Base-by-base conservation (phyloP, 1,140 invertebrate genomes). In the Ceratosolen solmsi region DNA sequence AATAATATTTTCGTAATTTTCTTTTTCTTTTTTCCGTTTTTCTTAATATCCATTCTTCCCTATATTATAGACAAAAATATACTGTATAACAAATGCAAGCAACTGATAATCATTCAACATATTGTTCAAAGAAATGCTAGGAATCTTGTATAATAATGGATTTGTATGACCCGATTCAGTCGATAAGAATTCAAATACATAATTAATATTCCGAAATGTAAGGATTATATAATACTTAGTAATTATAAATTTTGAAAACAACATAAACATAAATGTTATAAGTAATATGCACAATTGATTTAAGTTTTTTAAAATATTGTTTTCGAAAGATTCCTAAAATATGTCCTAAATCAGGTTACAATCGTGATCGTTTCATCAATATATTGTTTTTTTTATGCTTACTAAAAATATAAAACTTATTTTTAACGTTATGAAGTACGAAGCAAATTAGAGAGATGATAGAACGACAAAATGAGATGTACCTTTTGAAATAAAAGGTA, bases 401-500 rank as follows among this genome's bases (percentile, higher is more conserved):
- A 54, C 27, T 71, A 75, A 58, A 71, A 60, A 15, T 79, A 79
- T 79, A 82, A 82, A 82, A 84, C 15, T n/a, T 71, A 77, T 17
- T 76, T 71, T 68, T 46, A 63, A 54, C n/a, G 17, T 78, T 73
- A 84, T 63, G 70, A 80, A 84, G 80, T 82, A 84, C 80, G 78
- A 68, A 82, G 65, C 60, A 56, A 80, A 76, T 78, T 58, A 27
- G 20, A 80, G 20, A 80, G 82, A 82, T 80, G 72, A 80, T 72
- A 72, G 79, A 84, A 77, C 63, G 79, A 84, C 20, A 58, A 78
- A 74, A 84, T 75, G 76, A 83, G 74, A 83, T 78, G 27, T 82
- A 77, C 72, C 70, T 79, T 82, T 84, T 79, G 33, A 33, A 20
- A 74, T n/a, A 4, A 63, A 76, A 63, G 36, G 56, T 78, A 56